Evolutionary conservation across 1,140 invertebrate genomes (phyloP), one percentile per base, ranked within the genome.

Genomic region (Delia radicum): DNA sequence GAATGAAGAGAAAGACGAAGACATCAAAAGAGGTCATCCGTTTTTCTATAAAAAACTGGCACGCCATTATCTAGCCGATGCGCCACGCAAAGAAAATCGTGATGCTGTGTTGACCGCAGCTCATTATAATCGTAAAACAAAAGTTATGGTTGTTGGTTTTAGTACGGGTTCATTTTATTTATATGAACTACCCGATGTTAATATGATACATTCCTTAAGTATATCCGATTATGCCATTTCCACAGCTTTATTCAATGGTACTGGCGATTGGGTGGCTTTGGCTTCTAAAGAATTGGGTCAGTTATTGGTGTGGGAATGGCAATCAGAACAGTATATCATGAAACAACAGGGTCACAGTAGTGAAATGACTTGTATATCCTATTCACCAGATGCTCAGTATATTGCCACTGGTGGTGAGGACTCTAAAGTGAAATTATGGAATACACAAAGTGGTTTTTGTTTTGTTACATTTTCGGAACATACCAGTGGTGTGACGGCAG

Each of bases 281-380:
- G 96, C 94, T 0, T 96, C 95, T 82, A 89, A 91, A 0, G 91
- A 91, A 46, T 88, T 94, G 2, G 97, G 96, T 0, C 96, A 99
- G 84, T 86, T 99, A 21, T 86, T 99, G 13, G 97, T 99, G 7
- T 99, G 97, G 97, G 98, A 99, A 88, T 99, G 97, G 97, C 96
- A 98, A 87, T 98, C 89, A 86, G 96, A 99, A 88, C 96, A 95
- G n/a, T 98, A 98, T 81, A 93, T 98, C 0, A 92, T 99, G 90
- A 99, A 99, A 84, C 97, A 99, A 81, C 97, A 99, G 87, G 96
- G 96, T 0, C 98, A 99, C 81, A 92, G 92, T 65, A 93, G 94
- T 81, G 93, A 94, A 81, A 97, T 98, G 92, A 93, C 91, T 12
- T 94, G 93, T 82, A 87, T 98, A 7, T 89, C 92, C 0, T 99